Evolutionary conservation across 2,113 vertebrate genomes (phyloP).

Genomic region (Rhinoderma darwinii): DNA sequence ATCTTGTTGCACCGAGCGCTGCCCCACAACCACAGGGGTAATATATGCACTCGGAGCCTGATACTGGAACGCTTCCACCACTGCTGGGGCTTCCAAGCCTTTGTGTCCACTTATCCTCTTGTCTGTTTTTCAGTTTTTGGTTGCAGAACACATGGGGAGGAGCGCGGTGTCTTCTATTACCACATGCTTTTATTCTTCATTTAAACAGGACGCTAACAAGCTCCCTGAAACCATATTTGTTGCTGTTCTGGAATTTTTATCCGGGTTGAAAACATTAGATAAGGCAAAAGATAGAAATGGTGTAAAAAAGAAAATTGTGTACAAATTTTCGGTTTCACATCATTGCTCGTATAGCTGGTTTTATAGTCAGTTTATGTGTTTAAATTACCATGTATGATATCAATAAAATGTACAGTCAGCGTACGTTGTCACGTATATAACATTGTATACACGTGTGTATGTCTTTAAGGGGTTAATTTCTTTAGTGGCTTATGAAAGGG

Average conservation of each 20-base stretch:
- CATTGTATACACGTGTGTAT: too few species aligned
- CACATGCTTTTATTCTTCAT: slow-evolving; percentile 49
- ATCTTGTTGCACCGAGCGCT: not conserved
- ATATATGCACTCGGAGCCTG: slow-evolving; percentile 18
- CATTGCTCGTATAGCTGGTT: not conserved
- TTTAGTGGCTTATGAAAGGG: too few species aligned
- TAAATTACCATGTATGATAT: too few species aligned
- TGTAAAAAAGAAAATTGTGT: not conserved
- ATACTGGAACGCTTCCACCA: slow-evolving; percentile 16
- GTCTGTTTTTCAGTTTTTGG: slow-evolving; percentile 54
- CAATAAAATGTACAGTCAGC: not conserved
- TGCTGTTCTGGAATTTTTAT: not conserved
- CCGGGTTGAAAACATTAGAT: not conserved
- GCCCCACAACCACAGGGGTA: slow-evolving; percentile 30
- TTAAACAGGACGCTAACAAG: slow-evolving; percentile 52
- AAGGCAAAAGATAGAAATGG: not conserved
- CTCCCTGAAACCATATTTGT: slow-evolving; percentile 31
- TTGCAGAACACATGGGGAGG: slow-evolving; percentile 43
- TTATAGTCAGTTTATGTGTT: too few species aligned
- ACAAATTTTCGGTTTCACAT: not conserved
- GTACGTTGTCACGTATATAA: not conserved
- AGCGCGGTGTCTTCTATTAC: slow-evolving; percentile 20
- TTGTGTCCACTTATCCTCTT: slow-evolving; percentile 52
- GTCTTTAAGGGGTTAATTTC: not conserved
- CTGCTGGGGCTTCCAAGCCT: slow-evolving; percentile 35